Conservation (phyloP, 1,140 invertebrate genomes). For the Penaeus indicus region DNA sequence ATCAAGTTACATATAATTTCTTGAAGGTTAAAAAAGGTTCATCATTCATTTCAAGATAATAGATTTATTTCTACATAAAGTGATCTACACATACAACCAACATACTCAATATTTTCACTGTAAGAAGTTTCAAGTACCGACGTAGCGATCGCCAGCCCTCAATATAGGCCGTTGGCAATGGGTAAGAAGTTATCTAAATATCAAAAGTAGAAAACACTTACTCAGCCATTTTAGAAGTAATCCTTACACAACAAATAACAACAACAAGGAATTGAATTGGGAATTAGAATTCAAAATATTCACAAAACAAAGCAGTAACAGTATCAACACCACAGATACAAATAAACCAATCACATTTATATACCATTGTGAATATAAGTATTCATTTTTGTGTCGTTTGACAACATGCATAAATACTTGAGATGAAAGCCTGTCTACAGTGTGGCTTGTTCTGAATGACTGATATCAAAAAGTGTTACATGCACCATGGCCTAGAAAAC, state of each 20-base stretch:
- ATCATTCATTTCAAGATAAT: neutral
- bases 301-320: constrained; percentile 25
- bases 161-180: constrained; percentile 14
- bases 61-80: constrained; percentile 29
- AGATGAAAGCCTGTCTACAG: too few species aligned
- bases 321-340: constrained; percentile 24
- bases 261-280: constrained; percentile 18
- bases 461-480: too few species aligned
- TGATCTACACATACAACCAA: constrained; percentile 33
- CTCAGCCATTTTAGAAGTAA: constrained; percentile 26
- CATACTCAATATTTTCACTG: constrained; percentile 29
- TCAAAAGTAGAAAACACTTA: constrained; percentile 33
- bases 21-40: too few species aligned
- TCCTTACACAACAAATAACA: constrained; percentile 31
- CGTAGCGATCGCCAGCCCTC: constrained; percentile 15
- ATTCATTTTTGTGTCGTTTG: too few species aligned
- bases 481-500: too few species aligned
- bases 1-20: too few species aligned
- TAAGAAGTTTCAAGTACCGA: constrained; percentile 33
- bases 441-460: too few species aligned
- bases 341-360: constrained; percentile 11
- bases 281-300: constrained; percentile 23
- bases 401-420: too few species aligned
- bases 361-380: neutral
- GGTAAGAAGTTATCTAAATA: constrained; percentile 29